Conservation (phyloP, 2,113 vertebrate genomes). For the Casuarius casuarius region DNA sequence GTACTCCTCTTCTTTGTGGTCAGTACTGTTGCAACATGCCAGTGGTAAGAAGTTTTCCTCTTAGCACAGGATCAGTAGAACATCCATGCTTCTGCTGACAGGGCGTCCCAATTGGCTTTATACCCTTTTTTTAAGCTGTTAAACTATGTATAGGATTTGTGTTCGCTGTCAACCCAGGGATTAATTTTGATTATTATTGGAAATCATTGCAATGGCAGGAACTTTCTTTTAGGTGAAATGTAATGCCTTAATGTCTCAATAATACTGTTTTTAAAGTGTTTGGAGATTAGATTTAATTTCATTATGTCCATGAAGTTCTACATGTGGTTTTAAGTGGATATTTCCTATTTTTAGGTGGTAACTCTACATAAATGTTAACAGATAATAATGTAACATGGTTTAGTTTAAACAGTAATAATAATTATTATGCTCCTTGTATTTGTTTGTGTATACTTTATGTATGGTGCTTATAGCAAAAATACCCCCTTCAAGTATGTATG, state of each 20-base stretch:
- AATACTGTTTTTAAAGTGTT: neutral
- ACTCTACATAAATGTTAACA: neutral
- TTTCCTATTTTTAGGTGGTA: neutral
- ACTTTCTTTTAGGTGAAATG: conserved; percentile 7
- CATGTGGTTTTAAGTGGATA: neutral
- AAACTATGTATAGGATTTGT: neutral
- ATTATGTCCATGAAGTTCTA: neutral
- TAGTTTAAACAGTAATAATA: neutral
- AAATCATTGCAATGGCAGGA: conserved; percentile 24
- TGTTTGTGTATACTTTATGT: neutral
- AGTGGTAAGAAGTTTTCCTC: neutral
- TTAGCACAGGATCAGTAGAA: neutral
- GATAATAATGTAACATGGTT: neutral
- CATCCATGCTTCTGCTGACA: neutral
- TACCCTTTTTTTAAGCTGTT: neutral
- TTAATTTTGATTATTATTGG: conserved; percentile 40
- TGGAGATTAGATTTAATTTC: neutral
- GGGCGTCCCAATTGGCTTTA: neutral
- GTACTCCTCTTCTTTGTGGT: neutral
- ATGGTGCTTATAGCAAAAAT: neutral
- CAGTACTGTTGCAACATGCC: neutral
- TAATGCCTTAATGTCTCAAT: conserved; percentile 13
- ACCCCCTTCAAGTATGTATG: neutral
- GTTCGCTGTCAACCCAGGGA: conserved; percentile 9
- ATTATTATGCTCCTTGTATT: neutral